Conservation (phyloP, 2,888 invertebrate species). For the Orthonevra nobilis region DNA sequence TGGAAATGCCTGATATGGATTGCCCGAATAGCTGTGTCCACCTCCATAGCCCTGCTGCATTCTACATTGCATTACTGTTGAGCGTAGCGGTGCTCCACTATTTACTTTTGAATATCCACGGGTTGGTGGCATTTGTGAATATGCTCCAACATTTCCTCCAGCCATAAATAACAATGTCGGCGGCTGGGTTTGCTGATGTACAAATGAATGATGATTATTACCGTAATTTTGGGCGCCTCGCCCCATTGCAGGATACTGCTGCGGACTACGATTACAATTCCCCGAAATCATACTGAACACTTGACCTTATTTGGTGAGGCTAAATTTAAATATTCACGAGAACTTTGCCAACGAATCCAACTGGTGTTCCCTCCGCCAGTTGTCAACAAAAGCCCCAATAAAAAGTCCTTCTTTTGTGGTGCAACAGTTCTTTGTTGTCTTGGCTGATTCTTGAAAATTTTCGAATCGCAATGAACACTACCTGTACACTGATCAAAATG, state of each 20-base stretch:
- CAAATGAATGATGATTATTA: conserved; percentile 7
- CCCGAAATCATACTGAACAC: conserved; percentile 59
- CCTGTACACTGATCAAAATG: too few relatives aligned
- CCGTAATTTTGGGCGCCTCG: neutral
- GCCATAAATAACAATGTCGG: conserved; percentile 44
- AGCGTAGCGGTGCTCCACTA: neutral
- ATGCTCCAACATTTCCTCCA: conserved; percentile 32
- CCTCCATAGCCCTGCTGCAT: conserved; percentile 40
- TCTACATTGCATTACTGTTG: conserved; percentile 31
- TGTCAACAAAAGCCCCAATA: neutral
- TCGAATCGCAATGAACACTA: neutral
- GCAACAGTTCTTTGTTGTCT: conserved; percentile 27
- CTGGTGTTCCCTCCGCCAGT: neutral
- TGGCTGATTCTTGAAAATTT: conserved; percentile 36
- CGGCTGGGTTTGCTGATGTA: conserved; percentile 21
- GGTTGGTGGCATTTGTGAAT: conserved; percentile 41
- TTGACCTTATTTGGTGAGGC: neutral
- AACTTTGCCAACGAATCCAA: conserved; percentile 44
- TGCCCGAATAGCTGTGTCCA: conserved; percentile 17
- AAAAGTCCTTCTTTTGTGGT: conserved; percentile 16
- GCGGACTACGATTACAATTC: conserved; percentile 59
- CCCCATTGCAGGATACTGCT: conserved; percentile 48
- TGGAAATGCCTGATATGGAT: too few relatives aligned
- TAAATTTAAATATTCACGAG: conserved; percentile 34
- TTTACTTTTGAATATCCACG: conserved; percentile 46